Percentiles rank a stretch among this genome's conserved stretches.
These are phyloP conservation scores for Oryzias melastigma DNA, from an alignment of 2,113 vertebrate genomes.

Conservation along the genomic window DNA sequence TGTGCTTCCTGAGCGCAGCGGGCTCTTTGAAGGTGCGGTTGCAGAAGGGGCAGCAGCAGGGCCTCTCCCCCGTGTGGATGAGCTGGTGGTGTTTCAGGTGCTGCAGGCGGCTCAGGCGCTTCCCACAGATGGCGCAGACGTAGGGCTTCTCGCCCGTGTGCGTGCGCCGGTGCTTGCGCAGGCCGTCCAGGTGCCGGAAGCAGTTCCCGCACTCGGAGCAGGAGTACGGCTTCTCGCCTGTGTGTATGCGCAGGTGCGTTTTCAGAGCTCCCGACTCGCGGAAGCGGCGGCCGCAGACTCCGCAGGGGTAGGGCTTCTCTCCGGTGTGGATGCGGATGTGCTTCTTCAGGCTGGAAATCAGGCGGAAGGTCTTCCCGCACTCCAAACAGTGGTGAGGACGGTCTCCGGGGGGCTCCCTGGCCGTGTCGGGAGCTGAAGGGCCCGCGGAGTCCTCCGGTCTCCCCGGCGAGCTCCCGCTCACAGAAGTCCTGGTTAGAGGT, in stretches of 20 bases:
- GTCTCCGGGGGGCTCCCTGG: constrained; percentile 58
- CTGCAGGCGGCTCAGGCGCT: constrained; percentile 81
- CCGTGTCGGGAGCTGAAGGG: constrained; percentile 52
- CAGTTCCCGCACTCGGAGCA: constrained; percentile 79
- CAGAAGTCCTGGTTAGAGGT: constrained; percentile 37
- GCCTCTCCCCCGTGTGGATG: constrained; percentile 81
- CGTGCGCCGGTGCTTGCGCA: constrained; percentile 81
- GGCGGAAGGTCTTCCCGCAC: constrained; percentile 81
- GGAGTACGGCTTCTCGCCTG: constrained; percentile 80
- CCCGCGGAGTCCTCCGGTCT: constrained; percentile 53
- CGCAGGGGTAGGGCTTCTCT: constrained; percentile 81
- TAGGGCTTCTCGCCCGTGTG: constrained; percentile 82
- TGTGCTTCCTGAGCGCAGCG: constrained; percentile 76
- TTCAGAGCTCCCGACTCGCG: constrained; percentile 80
- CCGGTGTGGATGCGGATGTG: constrained; percentile 83
- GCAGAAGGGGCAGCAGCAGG: constrained; percentile 80
- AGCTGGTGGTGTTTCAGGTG: constrained; percentile 84
- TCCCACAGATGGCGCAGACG: constrained; percentile 78
- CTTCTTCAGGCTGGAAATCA: constrained; percentile 82
- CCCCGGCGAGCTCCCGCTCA: constrained; percentile 45
- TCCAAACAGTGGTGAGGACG: constrained; percentile 80
- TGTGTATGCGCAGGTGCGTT: constrained; percentile 82
- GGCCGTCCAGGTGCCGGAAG: constrained; percentile 80
- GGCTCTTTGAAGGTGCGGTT: constrained; percentile 81
- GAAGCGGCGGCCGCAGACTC: constrained; percentile 78